A percentile compares a stretch with the other conserved stretches of the same genome.
phyloP scores from a whole-genome alignment of 2,888 invertebrate genomes.

The Spicauda simplicius region DNA sequence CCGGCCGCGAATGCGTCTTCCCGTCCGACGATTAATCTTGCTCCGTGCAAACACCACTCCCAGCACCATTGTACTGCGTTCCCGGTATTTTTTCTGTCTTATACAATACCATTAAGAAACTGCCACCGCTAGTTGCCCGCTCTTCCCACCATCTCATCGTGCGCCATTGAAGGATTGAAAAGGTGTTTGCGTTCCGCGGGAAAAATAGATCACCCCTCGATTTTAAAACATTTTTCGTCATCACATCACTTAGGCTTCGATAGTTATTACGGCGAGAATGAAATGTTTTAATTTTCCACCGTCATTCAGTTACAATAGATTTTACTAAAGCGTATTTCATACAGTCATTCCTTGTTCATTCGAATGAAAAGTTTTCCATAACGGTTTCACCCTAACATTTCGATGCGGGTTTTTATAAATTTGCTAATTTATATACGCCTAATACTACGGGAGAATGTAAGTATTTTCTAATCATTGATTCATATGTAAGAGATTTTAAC shows the following conservation, averaged over 20 bases:
- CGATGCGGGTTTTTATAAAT: constrained; percentile 47
- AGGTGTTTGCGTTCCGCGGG: constrained; percentile 81
- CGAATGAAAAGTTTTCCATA: constrained; percentile 51
- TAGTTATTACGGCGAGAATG: constrained; percentile 77
- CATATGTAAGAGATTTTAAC: too few relatives aligned
- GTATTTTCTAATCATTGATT: not conserved
- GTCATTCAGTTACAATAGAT: constrained; percentile 79
- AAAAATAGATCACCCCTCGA: constrained; percentile 81
- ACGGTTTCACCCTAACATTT: constrained; percentile 50
- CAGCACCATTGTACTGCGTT: constrained; percentile 72
- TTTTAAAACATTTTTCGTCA: constrained; percentile 71
- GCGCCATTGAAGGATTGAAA: constrained; percentile 80
- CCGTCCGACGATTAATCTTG: constrained; percentile 81
- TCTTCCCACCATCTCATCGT: constrained; percentile 68
- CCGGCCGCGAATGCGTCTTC: constrained; percentile 65
- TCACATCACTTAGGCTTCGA: constrained; percentile 84
- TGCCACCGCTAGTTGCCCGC: constrained; percentile 79
- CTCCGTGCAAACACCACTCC: constrained; percentile 64
- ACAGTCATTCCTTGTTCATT: constrained; percentile 75
- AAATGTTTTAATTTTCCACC: constrained; percentile 82
- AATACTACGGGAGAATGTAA: not conserved
- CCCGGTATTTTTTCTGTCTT: constrained; percentile 82
- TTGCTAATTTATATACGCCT: constrained; percentile 1
- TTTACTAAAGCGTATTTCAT: constrained; percentile 66
- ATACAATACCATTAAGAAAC: constrained; percentile 81